phyloP scores from a whole-genome alignment of 2,888 invertebrate genomes.

The Athripsodes cinereus region DNA sequence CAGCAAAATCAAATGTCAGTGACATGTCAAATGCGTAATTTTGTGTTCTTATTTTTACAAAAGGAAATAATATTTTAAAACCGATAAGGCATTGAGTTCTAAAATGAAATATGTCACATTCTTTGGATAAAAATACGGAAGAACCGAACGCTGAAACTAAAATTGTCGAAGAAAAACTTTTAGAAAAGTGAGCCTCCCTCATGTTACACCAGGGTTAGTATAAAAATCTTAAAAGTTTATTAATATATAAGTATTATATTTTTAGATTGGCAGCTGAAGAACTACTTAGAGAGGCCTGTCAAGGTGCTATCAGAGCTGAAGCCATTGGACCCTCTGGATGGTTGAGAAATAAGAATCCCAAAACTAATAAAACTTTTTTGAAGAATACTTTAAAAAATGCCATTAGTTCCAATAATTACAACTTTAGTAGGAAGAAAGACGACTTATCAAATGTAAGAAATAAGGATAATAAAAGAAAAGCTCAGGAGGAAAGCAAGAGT shows the following conservation, averaged over 20 bases:
- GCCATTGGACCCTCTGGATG: constrained; percentile 56
- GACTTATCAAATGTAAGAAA: constrained; percentile 1
- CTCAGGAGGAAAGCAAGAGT: constrained; percentile 7
- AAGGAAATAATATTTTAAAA: not conserved
- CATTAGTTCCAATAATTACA: constrained; percentile 44
- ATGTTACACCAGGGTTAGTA: not conserved
- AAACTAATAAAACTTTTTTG: constrained; percentile 50
- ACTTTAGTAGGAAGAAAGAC: constrained; percentile 1
- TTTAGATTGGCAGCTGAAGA: constrained; percentile 54
- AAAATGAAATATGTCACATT: constrained; percentile 17
- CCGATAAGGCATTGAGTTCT: not conserved
- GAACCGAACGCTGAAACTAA: not conserved
- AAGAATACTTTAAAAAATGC: constrained; percentile 46
- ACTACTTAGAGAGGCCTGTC: constrained; percentile 53
- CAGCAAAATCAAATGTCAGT: too few species aligned
- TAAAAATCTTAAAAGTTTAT: too few species aligned
- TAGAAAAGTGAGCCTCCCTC: constrained; percentile 8
- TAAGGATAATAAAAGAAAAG: constrained; percentile 10
- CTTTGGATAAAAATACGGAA: constrained; percentile 5
- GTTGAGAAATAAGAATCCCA: constrained; percentile 46
- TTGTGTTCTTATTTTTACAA: too few species aligned
- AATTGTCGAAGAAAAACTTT: constrained; percentile 5
- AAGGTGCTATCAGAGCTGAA: constrained; percentile 54
- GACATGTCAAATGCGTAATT: too few species aligned
- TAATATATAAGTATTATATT: constrained; percentile 18